phyloP scores from a whole-genome alignment of 2,797 vertebrate genomes.

The Falco berigora region DNA sequence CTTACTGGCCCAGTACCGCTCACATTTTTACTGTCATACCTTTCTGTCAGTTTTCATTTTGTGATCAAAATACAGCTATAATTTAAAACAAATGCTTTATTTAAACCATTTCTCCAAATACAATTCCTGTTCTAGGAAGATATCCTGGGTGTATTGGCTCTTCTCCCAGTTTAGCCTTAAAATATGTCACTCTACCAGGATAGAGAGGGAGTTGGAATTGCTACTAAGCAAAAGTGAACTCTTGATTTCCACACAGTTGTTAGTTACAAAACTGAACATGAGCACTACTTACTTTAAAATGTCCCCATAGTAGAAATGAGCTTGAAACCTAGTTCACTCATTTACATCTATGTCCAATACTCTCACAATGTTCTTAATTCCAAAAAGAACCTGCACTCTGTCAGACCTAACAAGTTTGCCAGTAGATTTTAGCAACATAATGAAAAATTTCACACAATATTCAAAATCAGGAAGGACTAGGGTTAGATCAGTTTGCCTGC shows the following conservation, averaged over 20 bases:
- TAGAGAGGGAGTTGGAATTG: neutral
- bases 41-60: conserved; percentile 17
- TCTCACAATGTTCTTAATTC: neutral
- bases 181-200: neutral
- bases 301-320: neutral
- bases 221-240: neutral
- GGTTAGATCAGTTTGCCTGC: neutral
- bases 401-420: neutral
- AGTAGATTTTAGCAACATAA: conserved; percentile 12
- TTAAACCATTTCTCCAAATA: neutral
- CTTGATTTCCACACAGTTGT: neutral
- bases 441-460: neutral
- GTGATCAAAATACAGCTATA: neutral
- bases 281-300: neutral
- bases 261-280: neutral
- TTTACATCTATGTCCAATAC: neutral
- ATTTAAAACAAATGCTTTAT: neutral
- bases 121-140: conserved; percentile 19
- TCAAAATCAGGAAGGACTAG: neutral
- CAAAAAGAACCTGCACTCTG: conserved; percentile 2
- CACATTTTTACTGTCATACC: neutral
- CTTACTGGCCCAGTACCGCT: neutral
- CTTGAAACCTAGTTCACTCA: neutral
- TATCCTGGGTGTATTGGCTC: neutral
- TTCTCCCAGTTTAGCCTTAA: conserved; percentile 23